Base-by-base conservation (phyloP, 2,888 invertebrate genomes). In the Lottia scabra region DNA sequence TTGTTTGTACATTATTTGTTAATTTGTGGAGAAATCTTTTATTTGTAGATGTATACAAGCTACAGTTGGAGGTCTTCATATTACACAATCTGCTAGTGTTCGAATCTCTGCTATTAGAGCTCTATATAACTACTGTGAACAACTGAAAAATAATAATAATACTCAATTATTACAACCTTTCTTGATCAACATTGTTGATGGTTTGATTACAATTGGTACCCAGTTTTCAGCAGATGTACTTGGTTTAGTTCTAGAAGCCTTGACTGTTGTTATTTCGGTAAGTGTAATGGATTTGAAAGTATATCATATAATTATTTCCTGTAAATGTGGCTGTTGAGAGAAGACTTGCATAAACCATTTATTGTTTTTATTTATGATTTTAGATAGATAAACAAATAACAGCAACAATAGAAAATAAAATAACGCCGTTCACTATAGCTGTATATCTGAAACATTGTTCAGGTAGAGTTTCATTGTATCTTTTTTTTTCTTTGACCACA, bases 391-490 rank as follows among this genome's bases (percentile, higher is more conserved):
- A 91, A 46, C 90, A 90, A 65, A 93, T 93, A 82, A 93, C 94
- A 2, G 92, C 92, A 16, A 90, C 92, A 12, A 90, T 92, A 16
- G 93, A 93, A 81, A 88, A 87, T 38, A 93, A 93, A 88, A 90
- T 94, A 23, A 92, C 92, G 44, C 93, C 94, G 0, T 84, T 94
- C 44, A 91, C 92, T 5, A 92, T 94, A 75, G 93, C 93, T 5
- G 92, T 93, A 1, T 93, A 94, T 83, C 90, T 94, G 0, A 93
- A 93, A 85, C 93, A 92, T 83, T 92, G 89, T 79, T 87, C 88
- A 75, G 90, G 90, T 90, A 82, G 80, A 82, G 72, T 30, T 19
- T 6, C n/a, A 16, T 19, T 30, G 26, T 46, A 56, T 63, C 12
- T 48, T 19, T 38, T 13, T n/a, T 1, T 6, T 30, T 68, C 26